A percentile compares a stretch with the other conserved stretches of the same genome.
Evolutionary conservation across 2,888 invertebrate genomes (phyloP).

Genomic region (Cyclophora punctaria): DNA sequence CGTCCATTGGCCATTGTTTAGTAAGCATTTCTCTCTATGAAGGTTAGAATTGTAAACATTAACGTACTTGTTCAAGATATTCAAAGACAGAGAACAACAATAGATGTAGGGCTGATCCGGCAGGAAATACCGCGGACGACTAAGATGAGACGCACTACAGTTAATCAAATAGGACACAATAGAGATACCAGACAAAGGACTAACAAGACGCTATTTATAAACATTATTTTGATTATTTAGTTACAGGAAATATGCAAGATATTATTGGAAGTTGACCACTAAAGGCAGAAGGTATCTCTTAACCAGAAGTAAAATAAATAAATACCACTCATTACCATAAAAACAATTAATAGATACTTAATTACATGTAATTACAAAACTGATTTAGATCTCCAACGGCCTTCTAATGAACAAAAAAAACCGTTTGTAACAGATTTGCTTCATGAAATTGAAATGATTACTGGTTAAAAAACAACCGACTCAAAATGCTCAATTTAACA

Average conservation of each 20-base stretch:
- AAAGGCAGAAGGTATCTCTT: too few relatives aligned
- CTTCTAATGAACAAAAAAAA: conserved; percentile 17
- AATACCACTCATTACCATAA: too few relatives aligned
- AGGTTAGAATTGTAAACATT: background rate
- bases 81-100: conserved; percentile 46
- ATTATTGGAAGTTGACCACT: too few relatives aligned
- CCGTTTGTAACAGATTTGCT: conserved; percentile 17
- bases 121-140: conserved; percentile 62
- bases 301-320: too few relatives aligned
- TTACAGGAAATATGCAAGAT: too few relatives aligned
- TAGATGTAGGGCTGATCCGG: conserved; percentile 30
- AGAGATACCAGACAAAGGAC: conserved; percentile 44
- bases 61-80: background rate
- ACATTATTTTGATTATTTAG: background rate
- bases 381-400: conserved; percentile 2
- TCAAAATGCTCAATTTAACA: conserved; percentile 56
- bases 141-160: conserved; percentile 39
- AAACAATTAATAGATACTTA: background rate
- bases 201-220: conserved; percentile 9
- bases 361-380: background rate
- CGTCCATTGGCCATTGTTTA: conserved; percentile 9
- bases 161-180: conserved; percentile 53
- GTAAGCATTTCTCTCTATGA: conserved; percentile 6
- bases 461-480: conserved; percentile 31
- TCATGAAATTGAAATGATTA: conserved; percentile 23